A percentile compares a stretch with the other conserved stretches of the same genome.
phyloP scores from a whole-genome alignment of 1,140 invertebrate species.

The Zaprionus inermis region DNA sequence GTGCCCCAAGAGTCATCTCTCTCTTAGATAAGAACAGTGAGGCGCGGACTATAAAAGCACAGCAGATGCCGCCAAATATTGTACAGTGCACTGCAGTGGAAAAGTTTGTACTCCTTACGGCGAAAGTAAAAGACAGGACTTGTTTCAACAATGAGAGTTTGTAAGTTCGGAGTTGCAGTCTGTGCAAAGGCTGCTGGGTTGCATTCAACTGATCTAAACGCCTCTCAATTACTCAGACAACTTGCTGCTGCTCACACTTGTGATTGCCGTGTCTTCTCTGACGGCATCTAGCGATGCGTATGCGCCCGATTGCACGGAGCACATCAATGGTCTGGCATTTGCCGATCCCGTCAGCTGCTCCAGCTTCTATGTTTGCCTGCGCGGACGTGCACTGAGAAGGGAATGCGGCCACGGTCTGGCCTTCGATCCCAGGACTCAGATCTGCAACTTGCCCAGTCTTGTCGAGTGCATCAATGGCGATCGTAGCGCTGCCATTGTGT shows the following conservation, averaged over 20 bases:
- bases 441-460: constrained; percentile 49
- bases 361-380: constrained; percentile 57
- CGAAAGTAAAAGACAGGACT: constrained; percentile 29
- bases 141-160: constrained; percentile 44
- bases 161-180: constrained; percentile 21
- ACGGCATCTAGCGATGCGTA: constrained; percentile 22
- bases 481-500: constrained; percentile 21
- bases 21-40: constrained; percentile 24
- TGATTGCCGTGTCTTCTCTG: constrained; percentile 40
- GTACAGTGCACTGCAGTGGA: constrained; percentile 28
- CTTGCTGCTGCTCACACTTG: constrained; percentile 52
- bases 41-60: constrained; percentile 30
- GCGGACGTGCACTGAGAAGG: constrained; percentile 47
- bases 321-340: constrained; percentile 49
- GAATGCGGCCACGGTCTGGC: constrained; percentile 48
- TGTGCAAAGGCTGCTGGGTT: not conserved
- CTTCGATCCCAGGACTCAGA: constrained; percentile 49
- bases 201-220: not conserved
- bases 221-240: constrained; percentile 42
- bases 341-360: constrained; percentile 58
- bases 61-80: not conserved
- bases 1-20: constrained; percentile 21
- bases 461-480: constrained; percentile 58
- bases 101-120: constrained; percentile 32
- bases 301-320: constrained; percentile 43